Evolutionary conservation across 1,140 invertebrate species (phyloP).

Genomic region (Drosophila azteca): DNA sequence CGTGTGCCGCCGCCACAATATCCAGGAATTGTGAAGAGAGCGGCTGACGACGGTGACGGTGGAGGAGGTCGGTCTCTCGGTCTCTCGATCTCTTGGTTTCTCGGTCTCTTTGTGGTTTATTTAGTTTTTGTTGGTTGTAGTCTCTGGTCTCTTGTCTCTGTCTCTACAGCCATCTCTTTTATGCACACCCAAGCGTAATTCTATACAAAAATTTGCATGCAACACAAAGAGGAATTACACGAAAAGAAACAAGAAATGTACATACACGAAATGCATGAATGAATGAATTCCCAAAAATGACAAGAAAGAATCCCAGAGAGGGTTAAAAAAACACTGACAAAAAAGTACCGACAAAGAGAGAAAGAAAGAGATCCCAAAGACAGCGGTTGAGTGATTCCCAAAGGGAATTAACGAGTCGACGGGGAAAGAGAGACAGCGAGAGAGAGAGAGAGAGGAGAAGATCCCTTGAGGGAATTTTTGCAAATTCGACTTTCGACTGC

Average conservation of each 20-base stretch:
- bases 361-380: too few species aligned
- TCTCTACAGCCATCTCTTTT: slow-evolving; percentile 12
- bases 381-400: too few species aligned
- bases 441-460: too few species aligned
- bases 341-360: too few species aligned
- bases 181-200: slow-evolving; percentile 55
- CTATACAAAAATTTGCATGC: slow-evolving; percentile 62
- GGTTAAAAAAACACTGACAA: neutral
- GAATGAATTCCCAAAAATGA: slow-evolving; percentile 43
- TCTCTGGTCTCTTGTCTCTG: neutral
- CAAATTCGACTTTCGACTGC: slow-evolving; percentile 2
- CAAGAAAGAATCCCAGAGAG: neutral
- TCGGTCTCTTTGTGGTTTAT: slow-evolving; percentile 38
- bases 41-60: too few species aligned
- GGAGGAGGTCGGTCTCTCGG: too few species aligned
- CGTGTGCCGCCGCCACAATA: slow-evolving; percentile 9
- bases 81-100: slow-evolving; percentile 7
- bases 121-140: slow-evolving; percentile 24
- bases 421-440: too few species aligned
- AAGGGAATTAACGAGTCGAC: too few species aligned
- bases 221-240: slow-evolving; percentile 45
- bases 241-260: neutral
- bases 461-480: slow-evolving; percentile 13
- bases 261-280: slow-evolving; percentile 61
- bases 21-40: slow-evolving; percentile 49